Base-by-base conservation (phyloP, 1,140 invertebrate genomes). In the Drosophila sulfurigaster region DNA sequence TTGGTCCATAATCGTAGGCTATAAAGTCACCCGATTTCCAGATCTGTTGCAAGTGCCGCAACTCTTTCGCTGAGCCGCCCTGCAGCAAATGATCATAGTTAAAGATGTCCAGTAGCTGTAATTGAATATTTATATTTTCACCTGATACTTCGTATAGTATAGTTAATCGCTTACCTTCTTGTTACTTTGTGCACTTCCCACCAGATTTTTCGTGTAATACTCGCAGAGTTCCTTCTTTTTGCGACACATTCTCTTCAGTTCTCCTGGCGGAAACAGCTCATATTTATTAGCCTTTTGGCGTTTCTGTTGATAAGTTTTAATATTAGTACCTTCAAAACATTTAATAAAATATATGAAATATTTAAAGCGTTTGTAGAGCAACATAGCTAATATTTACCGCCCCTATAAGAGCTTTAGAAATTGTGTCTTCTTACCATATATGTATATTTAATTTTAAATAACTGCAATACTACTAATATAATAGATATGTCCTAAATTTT, bases 21-120 rank as follows among this genome's bases (percentile, higher is more conserved):
- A 92, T 87, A 20, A 92, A 92, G 63, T 92, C 91, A 0, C 91
- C 91, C n/a, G 91, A 92, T 56, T 88, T 81, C 91, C 88, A 92
- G 6, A 92, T 75, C 72, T 92, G 91, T 5, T 90, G 88, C 48
- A 92, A 45, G 10, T 92, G 91, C 16, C 73, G 69, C 56, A 91
- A 66, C 60, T 91, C 85, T 1, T 77, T 74, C 0, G 70, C 48
- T 0, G 91, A 91, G 1, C 88, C 91, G 3, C 80, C 91, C 43
- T 90, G 91, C 38, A 91, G 52, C n/a, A 92, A 60, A 38, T 78
- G 16, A 1, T 92, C 88, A 62, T 79, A 92, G 54, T 87, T 75
- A 0, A 92, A 78, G 16, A 81, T 67, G 5, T 92, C 85, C 1
- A 92, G 67, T 0, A 89, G 28, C 85, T 87, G 10, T 20, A 2